These are phyloP conservation scores for Enteromius afrohamiltoni DNA, from an alignment of 2,797 vertebrate genomes.

Conservation along the genomic window DNA sequence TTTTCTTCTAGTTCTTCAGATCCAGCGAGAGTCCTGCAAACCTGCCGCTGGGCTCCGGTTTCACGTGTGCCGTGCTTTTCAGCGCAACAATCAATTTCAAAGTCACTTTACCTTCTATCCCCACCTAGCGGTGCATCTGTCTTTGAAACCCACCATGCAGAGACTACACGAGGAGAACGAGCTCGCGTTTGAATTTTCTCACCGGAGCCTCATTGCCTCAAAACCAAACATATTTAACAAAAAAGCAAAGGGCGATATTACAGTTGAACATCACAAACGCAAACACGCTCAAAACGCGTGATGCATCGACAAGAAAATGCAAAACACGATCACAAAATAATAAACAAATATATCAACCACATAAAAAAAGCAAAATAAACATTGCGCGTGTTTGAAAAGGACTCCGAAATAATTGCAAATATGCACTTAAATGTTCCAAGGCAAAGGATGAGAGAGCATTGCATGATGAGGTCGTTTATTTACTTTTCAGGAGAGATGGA, in stretches of 20 bases:
- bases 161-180: neutral
- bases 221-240: neutral
- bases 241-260: neutral
- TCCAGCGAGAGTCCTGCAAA: constrained; percentile 14
- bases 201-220: neutral
- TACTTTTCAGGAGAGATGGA: constrained; percentile 53
- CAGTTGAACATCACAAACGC: neutral
- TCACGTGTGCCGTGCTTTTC: constrained; percentile 22
- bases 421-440: constrained; percentile 22
- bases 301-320: neutral
- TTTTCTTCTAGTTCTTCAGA: constrained; percentile 17
- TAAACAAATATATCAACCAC: neutral
- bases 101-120: constrained; percentile 32
- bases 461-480: constrained; percentile 33
- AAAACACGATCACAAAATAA: neutral
- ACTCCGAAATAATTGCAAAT: constrained; percentile 23
- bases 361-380: constrained; percentile 25
- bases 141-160: neutral
- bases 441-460: constrained; percentile 15
- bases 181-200: neutral
- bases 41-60: constrained; percentile 14
- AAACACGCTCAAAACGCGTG: constrained; percentile 1
- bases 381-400: neutral
- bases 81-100: constrained; percentile 17
- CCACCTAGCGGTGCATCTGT: constrained; percentile 37